phyloP scores from a whole-genome alignment of 1,140 invertebrate species.

The Xylocopa sonorina region DNA sequence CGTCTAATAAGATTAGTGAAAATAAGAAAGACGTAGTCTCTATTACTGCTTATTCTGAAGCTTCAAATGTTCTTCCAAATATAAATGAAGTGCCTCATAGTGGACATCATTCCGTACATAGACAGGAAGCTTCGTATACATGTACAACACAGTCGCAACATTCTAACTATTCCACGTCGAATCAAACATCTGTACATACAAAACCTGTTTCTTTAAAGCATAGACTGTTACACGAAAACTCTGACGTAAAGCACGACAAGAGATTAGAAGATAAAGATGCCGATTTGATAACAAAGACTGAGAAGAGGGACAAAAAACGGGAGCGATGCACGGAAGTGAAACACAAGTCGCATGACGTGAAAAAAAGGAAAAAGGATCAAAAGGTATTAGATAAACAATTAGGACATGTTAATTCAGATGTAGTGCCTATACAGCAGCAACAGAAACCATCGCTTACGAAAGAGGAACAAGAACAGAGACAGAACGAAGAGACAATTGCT shows the following conservation, averaged over 20 bases:
- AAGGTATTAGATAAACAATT: constrained; percentile 63
- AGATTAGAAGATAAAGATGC: constrained; percentile 55
- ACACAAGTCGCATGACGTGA: constrained; percentile 70
- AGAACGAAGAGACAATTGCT: constrained; percentile 80
- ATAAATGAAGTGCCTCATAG: constrained; percentile 57
- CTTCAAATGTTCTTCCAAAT: constrained; percentile 51
- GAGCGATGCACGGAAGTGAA: constrained; percentile 72
- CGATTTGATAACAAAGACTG: constrained; percentile 60
- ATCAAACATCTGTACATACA: constrained; percentile 30
- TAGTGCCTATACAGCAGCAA: constrained; percentile 58
- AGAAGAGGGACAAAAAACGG: constrained; percentile 71
- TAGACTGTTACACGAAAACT: constrained; percentile 65
- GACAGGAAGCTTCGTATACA: constrained; percentile 58
- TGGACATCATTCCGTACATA: constrained; percentile 63
- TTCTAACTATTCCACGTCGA: constrained; percentile 37
- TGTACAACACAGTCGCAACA: constrained; percentile 45
- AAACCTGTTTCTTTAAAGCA: constrained; percentile 67
- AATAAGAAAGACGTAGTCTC: constrained; percentile 77
- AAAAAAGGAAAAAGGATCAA: constrained; percentile 70
- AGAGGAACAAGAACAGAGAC: constrained; percentile 77
- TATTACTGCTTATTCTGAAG: constrained; percentile 74
- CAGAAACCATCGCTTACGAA: constrained; percentile 60
- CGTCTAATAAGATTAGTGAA: constrained; percentile 63
- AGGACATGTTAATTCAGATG: constrained; percentile 46
- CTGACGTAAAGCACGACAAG: constrained; percentile 58